Base-by-base conservation (phyloP, 2,797 vertebrate genomes). In the Gambelia wislizenii region DNA sequence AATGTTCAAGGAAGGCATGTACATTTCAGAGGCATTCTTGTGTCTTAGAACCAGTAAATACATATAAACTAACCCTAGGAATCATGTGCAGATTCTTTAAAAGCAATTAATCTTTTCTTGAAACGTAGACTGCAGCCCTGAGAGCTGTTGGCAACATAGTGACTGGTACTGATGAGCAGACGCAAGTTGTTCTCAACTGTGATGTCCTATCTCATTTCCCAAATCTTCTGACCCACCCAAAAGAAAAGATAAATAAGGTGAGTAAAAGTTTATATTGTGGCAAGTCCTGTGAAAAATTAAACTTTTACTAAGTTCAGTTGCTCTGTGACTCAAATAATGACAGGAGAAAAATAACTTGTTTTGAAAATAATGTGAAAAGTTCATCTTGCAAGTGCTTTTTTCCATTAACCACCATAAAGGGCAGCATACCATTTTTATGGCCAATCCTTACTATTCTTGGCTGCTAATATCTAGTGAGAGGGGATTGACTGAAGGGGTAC, bases 241-340 rank as follows among this genome's bases (percentile, higher is more conserved):
- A 99, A 97, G 99, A 99, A 96, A 99, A 99, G 97, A 99, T 99
- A 95, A 99, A 99, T 95, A 99, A 99, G 98, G 99, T 99, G 96
- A 90, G 82, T 18, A 33, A 67, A 67, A 33, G 67, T 89, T 77
- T 4, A 33, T 1, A 6, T 20, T 54, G 36, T 13, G 30, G 6
- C 33, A 81, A 81, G 14, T 18, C 16, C 16, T 61, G 56, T 13
- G n/a, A 36, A 36, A 39, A 16, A 39, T 72, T 36, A 39, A 27
- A 42, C 7, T 82, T 82, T 56, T 42, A 59, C 22, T 61, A 36
- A 39, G 42, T 13, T 82, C 56, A 82, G 6, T 82, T 42, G 56
- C 54, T 61, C 54, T 52, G 30, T 61, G 36, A 42, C 42, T 82
- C 70, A 72, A 39, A 56, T 79, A 54, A 82, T 61, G 56, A 61